A percentile compares a stretch with the other conserved stretches of the same genome.
Evolutionary conservation across 2,888 invertebrate species (phyloP).

Genomic region (Prosapia bicincta): DNA sequence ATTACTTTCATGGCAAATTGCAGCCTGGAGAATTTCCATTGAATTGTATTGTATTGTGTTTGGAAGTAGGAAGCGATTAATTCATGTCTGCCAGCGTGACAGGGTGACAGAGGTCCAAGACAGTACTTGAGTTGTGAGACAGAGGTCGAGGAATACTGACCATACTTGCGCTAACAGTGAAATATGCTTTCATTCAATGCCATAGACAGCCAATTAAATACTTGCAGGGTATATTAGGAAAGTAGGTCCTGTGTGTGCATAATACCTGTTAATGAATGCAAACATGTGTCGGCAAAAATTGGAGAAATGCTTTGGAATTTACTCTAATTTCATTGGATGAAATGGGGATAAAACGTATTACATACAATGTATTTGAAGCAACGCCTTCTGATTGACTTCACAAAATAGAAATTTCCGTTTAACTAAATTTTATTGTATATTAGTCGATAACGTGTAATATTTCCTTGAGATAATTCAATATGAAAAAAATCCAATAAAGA

Average conservation of each 20-base stretch:
- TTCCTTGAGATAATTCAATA: too few relatives aligned
- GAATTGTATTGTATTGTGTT: background rate
- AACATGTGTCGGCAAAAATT: too few relatives aligned
- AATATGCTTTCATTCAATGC: background rate
- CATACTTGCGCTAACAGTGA: background rate
- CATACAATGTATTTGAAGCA: too few relatives aligned
- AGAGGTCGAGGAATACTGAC: background rate
- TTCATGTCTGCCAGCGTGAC: background rate
- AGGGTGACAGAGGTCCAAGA: background rate
- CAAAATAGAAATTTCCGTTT: too few relatives aligned
- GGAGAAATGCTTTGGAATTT: too few relatives aligned
- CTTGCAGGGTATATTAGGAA: background rate
- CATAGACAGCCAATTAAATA: background rate
- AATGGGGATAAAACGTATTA: too few relatives aligned
- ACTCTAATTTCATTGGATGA: too few relatives aligned
- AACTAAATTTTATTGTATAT: too few relatives aligned
- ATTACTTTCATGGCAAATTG: background rate
- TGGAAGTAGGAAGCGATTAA: background rate
- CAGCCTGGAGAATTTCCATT: background rate
- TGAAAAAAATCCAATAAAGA: too few relatives aligned
- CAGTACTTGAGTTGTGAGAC: background rate
- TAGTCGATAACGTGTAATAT: too few relatives aligned
- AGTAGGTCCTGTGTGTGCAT: background rate
- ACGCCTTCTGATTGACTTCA: too few relatives aligned
- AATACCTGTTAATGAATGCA: too few relatives aligned